These are phyloP conservation scores for Zalophus californianus DNA, from an alignment of 2,797 vertebrate species.

Conservation along the genomic window DNA sequence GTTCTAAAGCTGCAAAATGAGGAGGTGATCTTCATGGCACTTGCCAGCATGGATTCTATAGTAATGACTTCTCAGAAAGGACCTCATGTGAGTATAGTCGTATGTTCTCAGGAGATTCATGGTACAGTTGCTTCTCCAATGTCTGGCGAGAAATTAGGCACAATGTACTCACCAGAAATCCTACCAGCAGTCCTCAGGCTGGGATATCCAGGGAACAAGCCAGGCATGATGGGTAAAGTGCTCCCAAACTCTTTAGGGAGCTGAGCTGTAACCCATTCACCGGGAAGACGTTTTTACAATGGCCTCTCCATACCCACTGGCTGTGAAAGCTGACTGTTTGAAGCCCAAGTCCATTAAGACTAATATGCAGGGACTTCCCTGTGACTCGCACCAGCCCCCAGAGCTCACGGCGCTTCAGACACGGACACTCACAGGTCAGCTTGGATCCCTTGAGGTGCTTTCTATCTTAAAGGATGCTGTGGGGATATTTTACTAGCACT, in stretches of 20 bases:
- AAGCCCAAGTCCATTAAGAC: neutral
- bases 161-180: neutral
- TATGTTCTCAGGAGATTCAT: neutral
- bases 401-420: neutral
- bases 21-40: neutral
- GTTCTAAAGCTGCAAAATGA: neutral
- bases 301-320: rapidly evolving
- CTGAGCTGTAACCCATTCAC: neutral
- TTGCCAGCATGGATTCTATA: neutral
- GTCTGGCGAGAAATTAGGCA: too few species aligned
- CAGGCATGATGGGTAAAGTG: neutral
- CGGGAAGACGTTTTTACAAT: neutral
- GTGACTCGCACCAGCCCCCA: neutral
- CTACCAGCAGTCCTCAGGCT: neutral
- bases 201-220: too few species aligned
- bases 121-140: too few species aligned
- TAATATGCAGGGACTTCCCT: rapidly evolving
- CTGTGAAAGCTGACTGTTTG: rapidly evolving
- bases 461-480: neutral
- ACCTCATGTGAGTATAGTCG: rapidly evolving
- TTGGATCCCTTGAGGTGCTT: neutral
- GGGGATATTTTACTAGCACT: neutral
- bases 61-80: neutral
- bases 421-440: neutral
- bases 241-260: neutral